Conservation (phyloP, 2,113 vertebrate genomes). For the Propithecus coquereli region DNA sequence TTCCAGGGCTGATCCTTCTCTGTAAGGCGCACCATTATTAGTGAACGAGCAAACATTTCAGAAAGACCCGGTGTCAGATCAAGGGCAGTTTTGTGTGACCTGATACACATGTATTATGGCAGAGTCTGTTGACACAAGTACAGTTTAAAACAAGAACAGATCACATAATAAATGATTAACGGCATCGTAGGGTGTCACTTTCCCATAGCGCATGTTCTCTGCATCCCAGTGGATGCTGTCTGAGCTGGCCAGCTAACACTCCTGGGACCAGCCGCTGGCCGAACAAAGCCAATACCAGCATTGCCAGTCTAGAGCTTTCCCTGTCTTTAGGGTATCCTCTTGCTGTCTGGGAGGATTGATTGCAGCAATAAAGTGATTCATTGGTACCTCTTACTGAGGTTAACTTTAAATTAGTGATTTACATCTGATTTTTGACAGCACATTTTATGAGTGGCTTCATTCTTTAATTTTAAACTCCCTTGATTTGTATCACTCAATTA, state of each 20-base stretch:
- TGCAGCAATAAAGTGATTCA: neutral
- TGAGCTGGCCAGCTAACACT: neutral
- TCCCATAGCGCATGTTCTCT: fast-evolving
- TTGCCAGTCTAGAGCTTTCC: fast-evolving
- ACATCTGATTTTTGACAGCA: neutral
- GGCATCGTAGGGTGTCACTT: fast-evolving
- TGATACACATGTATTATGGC: neutral
- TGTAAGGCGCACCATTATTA: neutral
- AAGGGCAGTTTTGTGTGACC: neutral
- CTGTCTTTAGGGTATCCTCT: neutral
- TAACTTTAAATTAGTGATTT: slow-evolving; percentile 11
- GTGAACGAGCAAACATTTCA: neutral
- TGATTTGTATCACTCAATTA: neutral
- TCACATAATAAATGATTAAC: neutral
- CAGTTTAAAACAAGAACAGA: neutral
- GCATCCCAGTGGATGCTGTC: neutral
- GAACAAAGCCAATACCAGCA: neutral
- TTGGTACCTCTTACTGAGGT: neutral
- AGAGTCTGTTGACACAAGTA: neutral
- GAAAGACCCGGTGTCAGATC: neutral
- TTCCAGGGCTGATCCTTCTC: too few relatives aligned
- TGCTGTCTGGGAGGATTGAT: neutral
- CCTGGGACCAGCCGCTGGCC: neutral
- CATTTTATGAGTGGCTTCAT: neutral
- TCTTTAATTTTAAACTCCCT: neutral